Evolutionary conservation across 2,888 invertebrate genomes (phyloP), one percentile per base, ranked within the genome.

Genomic region (Mayetiola destructor): DNA sequence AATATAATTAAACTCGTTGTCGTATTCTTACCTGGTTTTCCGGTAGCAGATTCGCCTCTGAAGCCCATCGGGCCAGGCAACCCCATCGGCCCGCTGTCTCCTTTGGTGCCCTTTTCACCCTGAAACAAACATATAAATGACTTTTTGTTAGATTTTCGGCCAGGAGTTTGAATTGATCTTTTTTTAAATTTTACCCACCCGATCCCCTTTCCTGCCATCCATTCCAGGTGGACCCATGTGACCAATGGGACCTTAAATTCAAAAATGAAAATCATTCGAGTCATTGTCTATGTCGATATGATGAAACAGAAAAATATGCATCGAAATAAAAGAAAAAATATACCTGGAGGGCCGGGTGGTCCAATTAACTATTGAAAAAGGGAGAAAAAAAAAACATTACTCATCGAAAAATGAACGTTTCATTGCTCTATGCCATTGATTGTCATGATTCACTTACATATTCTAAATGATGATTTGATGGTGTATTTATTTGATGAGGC

Each of bases 21-120:
- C n/a, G n/a, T n/a, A n/a, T n/a, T n/a, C n/a, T n/a, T n/a, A n/a
- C n/a, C n/a, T n/a, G n/a, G n/a, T n/a, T n/a, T n/a, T n/a, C n/a
- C n/a, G n/a, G n/a, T n/a, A n/a, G n/a, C n/a, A 4, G 72, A 70
- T 61, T 73, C 72, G 55, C 72, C 72, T 59, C 72, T 68, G 66
- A 72, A 68, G 60, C 72, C 72, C 71, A 72, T 72, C 54, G 72
- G 72, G 63, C 72, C 71, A 70, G 94, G 94, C 67, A 95, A 76
- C 66, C 94, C 95, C 91, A 94, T 94, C 57, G 93, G 93, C 64
- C 95, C 95, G 61, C 69, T 70, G 64, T 73, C 72, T 42, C 72
- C 72, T 61, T 71, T 72, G 59, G 65, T 64, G 55, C 69, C 71
- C 62, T 69, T 71, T 37, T 72, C 72, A 61, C 71, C 69, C 71